A percentile compares a stretch with the other conserved stretches of the same genome.
Evolutionary conservation across 2,113 vertebrate genomes (phyloP).

Genomic region (Oxygymnocypris stewartii): DNA sequence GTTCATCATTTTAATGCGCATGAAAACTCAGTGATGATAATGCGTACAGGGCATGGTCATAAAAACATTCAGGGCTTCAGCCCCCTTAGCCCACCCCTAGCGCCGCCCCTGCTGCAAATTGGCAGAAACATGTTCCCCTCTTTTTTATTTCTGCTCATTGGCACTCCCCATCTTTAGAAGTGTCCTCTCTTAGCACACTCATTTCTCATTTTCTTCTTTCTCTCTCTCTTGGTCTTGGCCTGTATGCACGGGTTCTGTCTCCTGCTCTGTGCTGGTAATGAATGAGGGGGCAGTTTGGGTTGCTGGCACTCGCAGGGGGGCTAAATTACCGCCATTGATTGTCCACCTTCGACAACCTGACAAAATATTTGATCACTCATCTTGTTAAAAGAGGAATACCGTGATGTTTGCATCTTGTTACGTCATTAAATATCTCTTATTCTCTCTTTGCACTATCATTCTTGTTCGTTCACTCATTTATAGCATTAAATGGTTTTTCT

Average conservation of each 20-base stretch:
- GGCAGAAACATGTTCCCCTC: constrained; percentile 5
- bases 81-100: no score
- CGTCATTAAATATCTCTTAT: constrained; percentile 66
- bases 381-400: constrained; percentile 78
- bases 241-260: constrained; percentile 53
- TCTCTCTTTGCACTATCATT: constrained; percentile 42
- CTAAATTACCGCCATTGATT: constrained; percentile 79
- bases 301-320: constrained; percentile 56
- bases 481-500: neutral
- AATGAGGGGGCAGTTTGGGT: constrained; percentile 61
- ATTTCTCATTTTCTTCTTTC: neutral
- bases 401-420: constrained; percentile 76
- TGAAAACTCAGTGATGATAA: no score
- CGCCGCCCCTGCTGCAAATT: no score
- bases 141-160: constrained; percentile 14
- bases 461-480: constrained; percentile 27
- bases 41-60: no score
- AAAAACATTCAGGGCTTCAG: no score
- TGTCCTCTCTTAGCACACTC: neutral
- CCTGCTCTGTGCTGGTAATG: constrained; percentile 60
- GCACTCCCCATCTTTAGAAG: neutral
- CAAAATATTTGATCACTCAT: constrained; percentile 77
- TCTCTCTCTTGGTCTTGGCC: constrained; percentile 26
- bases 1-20: no score
- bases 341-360: constrained; percentile 65